These are phyloP conservation scores for Merops nubicus DNA, from an alignment of 2,113 vertebrate genomes.

Conservation along the genomic window DNA sequence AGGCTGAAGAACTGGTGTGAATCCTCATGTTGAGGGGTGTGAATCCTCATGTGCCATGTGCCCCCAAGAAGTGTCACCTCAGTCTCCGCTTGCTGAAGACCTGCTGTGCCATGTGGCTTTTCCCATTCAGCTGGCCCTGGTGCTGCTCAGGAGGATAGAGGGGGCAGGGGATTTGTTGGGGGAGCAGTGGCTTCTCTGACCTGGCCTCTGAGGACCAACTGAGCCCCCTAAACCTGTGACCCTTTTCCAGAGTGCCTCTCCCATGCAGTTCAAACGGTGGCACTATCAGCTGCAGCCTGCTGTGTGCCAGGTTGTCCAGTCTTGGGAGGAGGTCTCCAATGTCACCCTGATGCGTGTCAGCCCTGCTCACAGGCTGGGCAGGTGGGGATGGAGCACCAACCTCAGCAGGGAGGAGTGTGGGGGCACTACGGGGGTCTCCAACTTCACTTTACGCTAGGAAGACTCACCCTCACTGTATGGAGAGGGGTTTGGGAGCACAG, in stretches of 20 bases:
- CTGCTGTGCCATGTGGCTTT: rapidly evolving
- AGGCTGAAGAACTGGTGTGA: neutral
- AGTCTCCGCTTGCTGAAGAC: neutral
- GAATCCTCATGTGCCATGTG: rapidly evolving
- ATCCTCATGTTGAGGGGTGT: neutral
- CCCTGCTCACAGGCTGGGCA: neutral
- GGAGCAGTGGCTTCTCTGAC: neutral
- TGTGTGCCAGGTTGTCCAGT: neutral
- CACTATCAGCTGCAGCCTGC: neutral
- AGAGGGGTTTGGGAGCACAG: neutral
- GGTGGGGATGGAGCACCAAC: neutral
- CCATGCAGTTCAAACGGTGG: neutral
- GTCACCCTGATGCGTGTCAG: slow-evolving; percentile 14
- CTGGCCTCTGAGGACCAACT: neutral
- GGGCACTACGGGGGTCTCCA: neutral
- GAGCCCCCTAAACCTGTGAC: neutral
- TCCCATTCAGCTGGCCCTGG: neutral
- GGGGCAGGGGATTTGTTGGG: neutral
- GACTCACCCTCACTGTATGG: neutral
- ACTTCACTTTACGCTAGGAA: neutral
- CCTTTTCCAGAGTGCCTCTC: neutral
- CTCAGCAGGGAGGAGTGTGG: neutral
- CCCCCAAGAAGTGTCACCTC: neutral
- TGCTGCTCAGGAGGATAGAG: neutral
- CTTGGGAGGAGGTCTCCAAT: neutral